Evolutionary conservation across 2,113 vertebrate genomes (phyloP).

Genomic region (Puntigrus tetrazona): DNA sequence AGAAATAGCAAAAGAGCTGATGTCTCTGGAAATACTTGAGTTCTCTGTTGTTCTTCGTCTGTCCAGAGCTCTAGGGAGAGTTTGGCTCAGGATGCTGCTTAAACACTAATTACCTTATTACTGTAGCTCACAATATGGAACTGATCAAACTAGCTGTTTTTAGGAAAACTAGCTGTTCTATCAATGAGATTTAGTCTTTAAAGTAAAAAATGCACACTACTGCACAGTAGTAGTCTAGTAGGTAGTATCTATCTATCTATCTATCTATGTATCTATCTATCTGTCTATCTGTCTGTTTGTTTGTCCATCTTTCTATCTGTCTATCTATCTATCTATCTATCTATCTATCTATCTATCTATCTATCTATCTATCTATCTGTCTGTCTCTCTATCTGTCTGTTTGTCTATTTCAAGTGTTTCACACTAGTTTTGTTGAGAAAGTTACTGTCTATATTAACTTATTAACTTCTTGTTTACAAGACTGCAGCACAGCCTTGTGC

Average conservation of each 20-base stretch:
- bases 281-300: background rate
- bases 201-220: constrained; percentile 15
- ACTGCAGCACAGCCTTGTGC: background rate
- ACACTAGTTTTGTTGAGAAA: background rate
- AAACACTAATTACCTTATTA: constrained; percentile 53
- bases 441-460: background rate
- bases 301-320: background rate
- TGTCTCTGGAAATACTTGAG: constrained; percentile 55
- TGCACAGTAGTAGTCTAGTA: background rate
- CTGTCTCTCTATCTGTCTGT: too few relatives aligned
- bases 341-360: background rate
- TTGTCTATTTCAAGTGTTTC: background rate
- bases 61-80: constrained; percentile 41
- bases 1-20: background rate
- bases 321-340: background rate
- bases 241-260: background rate
- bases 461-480: background rate
- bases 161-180: constrained; percentile 51
- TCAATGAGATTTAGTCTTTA: constrained; percentile 34
- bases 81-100: constrained; percentile 45
- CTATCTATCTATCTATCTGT: background rate
- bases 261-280: background rate
- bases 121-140: constrained; percentile 42
- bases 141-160: constrained; percentile 49
- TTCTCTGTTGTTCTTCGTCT: constrained; percentile 44